phyloP scores from a whole-genome alignment of 2,888 invertebrate genomes.

The Chouioia cunea region DNA sequence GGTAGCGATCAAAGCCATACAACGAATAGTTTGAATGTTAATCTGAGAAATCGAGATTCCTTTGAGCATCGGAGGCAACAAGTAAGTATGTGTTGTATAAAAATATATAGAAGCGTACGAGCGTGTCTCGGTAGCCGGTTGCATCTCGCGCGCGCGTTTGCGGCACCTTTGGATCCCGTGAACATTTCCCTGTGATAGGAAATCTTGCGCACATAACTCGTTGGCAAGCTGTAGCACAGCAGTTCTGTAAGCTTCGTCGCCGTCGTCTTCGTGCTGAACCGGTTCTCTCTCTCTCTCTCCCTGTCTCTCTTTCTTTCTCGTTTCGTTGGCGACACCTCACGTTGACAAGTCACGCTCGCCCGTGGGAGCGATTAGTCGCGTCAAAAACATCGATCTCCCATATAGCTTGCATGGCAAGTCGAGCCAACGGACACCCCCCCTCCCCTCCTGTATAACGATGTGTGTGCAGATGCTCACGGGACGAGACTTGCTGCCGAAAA shows the following conservation, averaged over 20 bases:
- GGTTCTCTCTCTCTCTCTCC: background rate
- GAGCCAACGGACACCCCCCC: background rate
- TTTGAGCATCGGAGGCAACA: too few species aligned
- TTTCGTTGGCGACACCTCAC: constrained; percentile 24
- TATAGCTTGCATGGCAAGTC: too few species aligned
- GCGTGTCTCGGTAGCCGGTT: too few species aligned
- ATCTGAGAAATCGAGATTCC: too few species aligned
- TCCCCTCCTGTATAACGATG: constrained; percentile 25
- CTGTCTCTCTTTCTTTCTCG: background rate
- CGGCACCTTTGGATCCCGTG: too few species aligned
- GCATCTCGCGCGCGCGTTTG: too few species aligned
- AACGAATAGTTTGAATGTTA: too few species aligned
- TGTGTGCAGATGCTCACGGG: constrained; percentile 10
- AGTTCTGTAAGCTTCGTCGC: background rate
- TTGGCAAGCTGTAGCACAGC: background rate
- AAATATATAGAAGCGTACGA: too few species aligned
- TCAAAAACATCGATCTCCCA: constrained; percentile 42
- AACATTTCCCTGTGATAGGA: background rate
- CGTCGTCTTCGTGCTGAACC: background rate
- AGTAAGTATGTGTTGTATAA: too few species aligned
- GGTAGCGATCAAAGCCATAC: too few species aligned
- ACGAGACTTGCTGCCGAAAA: constrained; percentile 20
- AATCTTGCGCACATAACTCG: constrained; percentile 1
- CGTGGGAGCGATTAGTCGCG: constrained; percentile 56
- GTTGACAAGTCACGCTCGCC: constrained; percentile 52